Conservation (phyloP, 2,113 vertebrate genomes). For the Mirounga angustirostris region DNA sequence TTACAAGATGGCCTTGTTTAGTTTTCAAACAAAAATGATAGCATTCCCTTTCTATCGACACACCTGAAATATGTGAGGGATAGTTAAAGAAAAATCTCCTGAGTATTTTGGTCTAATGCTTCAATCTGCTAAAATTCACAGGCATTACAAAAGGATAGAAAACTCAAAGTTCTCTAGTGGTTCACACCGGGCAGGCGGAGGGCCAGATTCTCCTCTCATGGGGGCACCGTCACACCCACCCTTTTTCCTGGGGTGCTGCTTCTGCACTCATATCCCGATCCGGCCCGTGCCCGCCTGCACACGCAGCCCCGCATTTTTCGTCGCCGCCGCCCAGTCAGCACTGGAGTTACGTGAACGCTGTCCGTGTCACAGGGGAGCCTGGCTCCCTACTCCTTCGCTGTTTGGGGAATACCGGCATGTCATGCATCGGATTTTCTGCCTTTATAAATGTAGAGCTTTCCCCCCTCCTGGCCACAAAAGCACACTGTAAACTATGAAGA, state of each 20-base stretch:
- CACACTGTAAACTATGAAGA: conserved; percentile 11
- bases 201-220: background rate
- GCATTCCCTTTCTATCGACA: conserved; percentile 39
- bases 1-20: background rate
- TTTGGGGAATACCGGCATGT: background rate
- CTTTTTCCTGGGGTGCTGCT: background rate
- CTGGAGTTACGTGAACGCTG: background rate
- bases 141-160: conserved; percentile 7
- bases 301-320: background rate
- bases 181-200: background rate
- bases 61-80: conserved; percentile 39
- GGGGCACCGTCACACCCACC: background rate
- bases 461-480: conserved; percentile 27
- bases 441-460: background rate
- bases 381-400: background rate
- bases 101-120: conserved; percentile 65
- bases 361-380: background rate
- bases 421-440: background rate
- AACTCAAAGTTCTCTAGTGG: conserved; percentile 70
- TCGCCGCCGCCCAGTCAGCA: background rate
- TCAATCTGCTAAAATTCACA: conserved; percentile 64
- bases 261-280: background rate
- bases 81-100: conserved; percentile 63
- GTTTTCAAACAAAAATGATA: conserved; percentile 36
- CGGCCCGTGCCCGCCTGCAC: background rate